These are phyloP conservation scores for Prunella fulvescens DNA, from an alignment of 2,113 vertebrate species.

Conservation along the genomic window DNA sequence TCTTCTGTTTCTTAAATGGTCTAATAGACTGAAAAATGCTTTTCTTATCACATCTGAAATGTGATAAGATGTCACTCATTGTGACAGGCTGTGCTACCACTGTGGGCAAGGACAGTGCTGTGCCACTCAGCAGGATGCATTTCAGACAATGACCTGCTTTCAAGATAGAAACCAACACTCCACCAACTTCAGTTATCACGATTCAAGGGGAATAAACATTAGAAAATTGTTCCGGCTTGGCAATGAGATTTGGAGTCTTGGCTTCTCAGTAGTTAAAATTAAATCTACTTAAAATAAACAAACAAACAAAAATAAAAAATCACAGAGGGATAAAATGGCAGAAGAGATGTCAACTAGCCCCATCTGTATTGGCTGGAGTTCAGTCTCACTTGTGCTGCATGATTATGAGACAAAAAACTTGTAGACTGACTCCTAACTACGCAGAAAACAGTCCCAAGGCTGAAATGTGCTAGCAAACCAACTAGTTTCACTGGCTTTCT, in stretches of 20 bases:
- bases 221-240: not conserved
- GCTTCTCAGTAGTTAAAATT: not conserved
- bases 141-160: not conserved
- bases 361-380: not conserved
- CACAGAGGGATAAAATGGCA: not conserved
- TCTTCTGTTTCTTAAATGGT: not conserved
- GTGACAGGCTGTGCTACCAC: not conserved
- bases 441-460: rapidly evolving
- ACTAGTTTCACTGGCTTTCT: not conserved
- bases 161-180: rapidly evolving
- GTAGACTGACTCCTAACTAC: not conserved
- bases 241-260: not conserved
- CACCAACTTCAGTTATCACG: not conserved
- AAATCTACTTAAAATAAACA: not conserved
- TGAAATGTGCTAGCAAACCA: not conserved
- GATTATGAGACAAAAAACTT: not conserved
- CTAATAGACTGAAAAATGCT: not conserved
- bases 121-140: not conserved
- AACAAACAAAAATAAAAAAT: not conserved
- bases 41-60: not conserved
- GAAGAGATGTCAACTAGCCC: not conserved
- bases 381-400: not conserved
- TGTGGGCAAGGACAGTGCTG: not conserved
- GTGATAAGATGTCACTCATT: rapidly evolving
- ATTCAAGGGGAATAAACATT: not conserved